A percentile compares a stretch with the other conserved stretches of the same genome.
These are phyloP conservation scores for Mesoligia furuncula DNA, from an alignment of 2,888 invertebrate genomes.

Conservation along the genomic window DNA sequence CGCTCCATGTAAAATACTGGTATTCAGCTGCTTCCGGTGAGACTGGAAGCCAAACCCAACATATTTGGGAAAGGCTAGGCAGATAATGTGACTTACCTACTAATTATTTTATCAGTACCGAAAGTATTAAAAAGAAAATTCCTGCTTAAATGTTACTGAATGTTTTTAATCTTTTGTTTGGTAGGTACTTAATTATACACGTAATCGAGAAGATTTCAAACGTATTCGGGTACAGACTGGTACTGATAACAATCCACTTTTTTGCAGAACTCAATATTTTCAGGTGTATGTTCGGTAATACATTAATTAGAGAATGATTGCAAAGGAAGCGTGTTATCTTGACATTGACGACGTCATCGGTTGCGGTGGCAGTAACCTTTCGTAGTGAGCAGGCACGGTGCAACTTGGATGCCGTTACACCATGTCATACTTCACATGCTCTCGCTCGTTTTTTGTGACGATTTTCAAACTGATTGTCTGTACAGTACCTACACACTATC, in stretches of 20 bases:
- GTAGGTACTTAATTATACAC: slow-evolving; percentile 9
- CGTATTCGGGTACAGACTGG: not conserved
- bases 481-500: slow-evolving; percentile 49
- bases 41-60: too few species aligned
- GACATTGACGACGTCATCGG: slow-evolving; percentile 35
- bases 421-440: slow-evolving; percentile 76
- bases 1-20: too few species aligned
- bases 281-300: slow-evolving; percentile 2
- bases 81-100: not conserved
- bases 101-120: too few species aligned
- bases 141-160: not conserved
- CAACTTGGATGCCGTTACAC: slow-evolving; percentile 60
- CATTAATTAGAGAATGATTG: slow-evolving; percentile 25
- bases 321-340: slow-evolving; percentile 48
- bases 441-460: slow-evolving; percentile 69
- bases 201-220: slow-evolving; percentile 26
- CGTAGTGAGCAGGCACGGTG: slow-evolving; percentile 51
- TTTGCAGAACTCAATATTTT: slow-evolving; percentile 41
- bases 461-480: slow-evolving; percentile 75
- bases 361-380: slow-evolving; percentile 54
- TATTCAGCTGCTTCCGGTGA: too few species aligned
- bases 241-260: slow-evolving; percentile 20
- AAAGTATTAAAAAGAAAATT: not conserved
- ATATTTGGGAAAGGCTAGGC: too few species aligned
- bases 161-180: not conserved